Evolutionary conservation across 2,888 invertebrate species (phyloP).

Genomic region (Rhamnusium bicolor): DNA sequence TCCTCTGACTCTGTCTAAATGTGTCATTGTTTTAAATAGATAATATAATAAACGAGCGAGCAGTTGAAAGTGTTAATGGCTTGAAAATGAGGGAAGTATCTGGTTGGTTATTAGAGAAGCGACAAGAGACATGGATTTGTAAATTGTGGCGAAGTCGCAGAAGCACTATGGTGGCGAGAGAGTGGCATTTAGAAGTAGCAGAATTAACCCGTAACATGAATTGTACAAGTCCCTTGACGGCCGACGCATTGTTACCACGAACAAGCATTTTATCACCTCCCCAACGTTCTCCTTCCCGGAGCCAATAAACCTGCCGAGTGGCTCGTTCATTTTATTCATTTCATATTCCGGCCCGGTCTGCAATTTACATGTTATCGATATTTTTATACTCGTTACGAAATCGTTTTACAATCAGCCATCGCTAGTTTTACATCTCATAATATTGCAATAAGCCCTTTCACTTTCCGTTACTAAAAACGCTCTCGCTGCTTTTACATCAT

Average conservation of each 20-base stretch:
- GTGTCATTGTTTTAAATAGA: conserved; percentile 17
- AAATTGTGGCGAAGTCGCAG: conserved; percentile 8
- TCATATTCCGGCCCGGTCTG: conserved; percentile 69
- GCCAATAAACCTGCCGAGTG: conserved; percentile 70
- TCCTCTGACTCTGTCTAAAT: not conserved
- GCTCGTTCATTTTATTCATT: conserved; percentile 70
- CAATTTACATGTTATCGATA: conserved; percentile 72
- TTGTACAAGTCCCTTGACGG: conserved; percentile 66
- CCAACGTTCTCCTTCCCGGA: conserved; percentile 62
- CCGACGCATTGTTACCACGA: conserved; percentile 68
- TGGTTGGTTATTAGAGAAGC: conserved; percentile 7
- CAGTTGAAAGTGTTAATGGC: conserved; percentile 17
- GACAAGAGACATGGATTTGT: conserved; percentile 22
- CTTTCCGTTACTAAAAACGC: conserved; percentile 2
- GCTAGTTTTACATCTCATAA: conserved; percentile 37
- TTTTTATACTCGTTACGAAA: conserved; percentile 71
- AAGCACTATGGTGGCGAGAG: conserved; percentile 33
- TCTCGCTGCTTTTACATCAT: conserved; percentile 16
- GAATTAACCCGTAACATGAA: conserved; percentile 66
- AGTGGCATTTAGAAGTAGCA: conserved; percentile 51
- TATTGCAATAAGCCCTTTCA: conserved; percentile 18
- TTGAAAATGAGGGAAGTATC: conserved; percentile 12
- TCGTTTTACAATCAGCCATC: conserved; percentile 60
- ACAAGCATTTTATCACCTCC: conserved; percentile 70
- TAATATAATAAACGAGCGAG: not conserved